These are phyloP conservation scores for Dissostichus mawsoni DNA, from an alignment of 2,113 vertebrate species.

Conservation along the genomic window DNA sequence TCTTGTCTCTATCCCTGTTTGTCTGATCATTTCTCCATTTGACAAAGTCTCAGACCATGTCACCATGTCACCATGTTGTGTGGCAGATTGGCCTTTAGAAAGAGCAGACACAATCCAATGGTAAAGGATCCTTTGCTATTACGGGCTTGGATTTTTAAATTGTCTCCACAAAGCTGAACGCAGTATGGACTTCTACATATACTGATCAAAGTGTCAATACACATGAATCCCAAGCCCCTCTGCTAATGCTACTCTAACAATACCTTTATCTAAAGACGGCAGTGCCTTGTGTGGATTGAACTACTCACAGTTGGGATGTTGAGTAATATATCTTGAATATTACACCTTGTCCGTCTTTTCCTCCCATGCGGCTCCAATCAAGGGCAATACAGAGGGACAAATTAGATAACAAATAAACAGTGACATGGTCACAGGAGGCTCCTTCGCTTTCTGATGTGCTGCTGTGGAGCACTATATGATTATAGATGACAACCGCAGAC, in stretches of 20 bases:
- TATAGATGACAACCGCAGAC: conserved; percentile 71
- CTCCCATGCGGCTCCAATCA: conserved; percentile 62
- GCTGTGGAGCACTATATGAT: conserved; percentile 67
- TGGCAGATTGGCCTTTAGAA: conserved; percentile 25
- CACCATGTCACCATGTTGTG: conserved; percentile 33
- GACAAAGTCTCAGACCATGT: conserved; percentile 29
- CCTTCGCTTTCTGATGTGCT: conserved; percentile 35
- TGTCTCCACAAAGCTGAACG: conserved; percentile 33
- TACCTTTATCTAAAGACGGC: conserved; percentile 45
- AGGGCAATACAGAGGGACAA: conserved; percentile 65
- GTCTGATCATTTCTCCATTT: conserved; percentile 39
- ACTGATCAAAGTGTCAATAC: conserved; percentile 59
- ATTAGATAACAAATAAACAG: conserved; percentile 75
- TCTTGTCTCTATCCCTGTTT: conserved; percentile 21
- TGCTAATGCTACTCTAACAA: conserved; percentile 47
- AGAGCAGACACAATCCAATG: conserved; percentile 28
- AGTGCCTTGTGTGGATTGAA: conserved; percentile 40
- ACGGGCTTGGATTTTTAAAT: conserved; percentile 29
- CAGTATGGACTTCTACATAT: conserved; percentile 35
- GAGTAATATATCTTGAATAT: conserved; percentile 71
- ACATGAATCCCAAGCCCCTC: conserved; percentile 10
- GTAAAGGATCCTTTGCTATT: conserved; percentile 37
- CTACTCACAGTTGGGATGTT: conserved; percentile 57
- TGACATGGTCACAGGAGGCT: conserved; percentile 63
- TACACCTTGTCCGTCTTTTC: conserved; percentile 63